Base-by-base conservation (phyloP, 2,113 vertebrate genomes). In the Pomatorhinus ruficollis region DNA sequence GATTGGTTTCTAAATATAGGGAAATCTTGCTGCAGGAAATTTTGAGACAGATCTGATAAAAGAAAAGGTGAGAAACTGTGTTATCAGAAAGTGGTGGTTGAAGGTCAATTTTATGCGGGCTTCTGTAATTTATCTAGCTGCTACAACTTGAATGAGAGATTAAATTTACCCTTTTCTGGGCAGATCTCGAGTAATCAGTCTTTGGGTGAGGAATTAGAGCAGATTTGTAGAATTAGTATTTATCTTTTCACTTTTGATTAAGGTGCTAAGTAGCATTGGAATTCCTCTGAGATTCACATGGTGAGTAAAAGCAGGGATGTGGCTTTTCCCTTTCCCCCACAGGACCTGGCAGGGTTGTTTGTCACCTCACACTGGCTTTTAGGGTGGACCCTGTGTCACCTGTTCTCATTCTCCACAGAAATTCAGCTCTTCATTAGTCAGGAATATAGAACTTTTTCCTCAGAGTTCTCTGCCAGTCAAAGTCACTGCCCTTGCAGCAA, bases 1-100 rank as follows among this genome's bases (percentile, higher is more conserved):
- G 93, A 87, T 79, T 87, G 89, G 77, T 91, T 95, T 96, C 93
- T 97, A 96, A 96, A 91, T 89, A 91, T 89, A 96, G 70, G 91
- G 81, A 96, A 87, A 92, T 93, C 61, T 64, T 84, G 44, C 87
- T 93, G 69, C 60, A 64, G 83, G 61, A 91, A 75, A 40, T 93
- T 89, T 37, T 64, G 75, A 95, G 83, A 76, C 37, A 28, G 70
- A 89, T 89, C 60, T 89, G 87, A 94, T 95, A 83, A 74, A 88
- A 64, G 64, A 63, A 78, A 72, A 91, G 81, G 87, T 95, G 84
- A 94, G 81, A 69, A 96, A 76, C 81, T 92, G 35, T 69, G 57
- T 91, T 93, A 95, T 60, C 83, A 87, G 66, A 60, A 87, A 85
- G 78, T 72, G 49, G 56, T 85, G 56, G 74, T 3, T 96, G 81